Conservation (phyloP, 2,113 vertebrate species). For the Brachirus orientalis region DNA sequence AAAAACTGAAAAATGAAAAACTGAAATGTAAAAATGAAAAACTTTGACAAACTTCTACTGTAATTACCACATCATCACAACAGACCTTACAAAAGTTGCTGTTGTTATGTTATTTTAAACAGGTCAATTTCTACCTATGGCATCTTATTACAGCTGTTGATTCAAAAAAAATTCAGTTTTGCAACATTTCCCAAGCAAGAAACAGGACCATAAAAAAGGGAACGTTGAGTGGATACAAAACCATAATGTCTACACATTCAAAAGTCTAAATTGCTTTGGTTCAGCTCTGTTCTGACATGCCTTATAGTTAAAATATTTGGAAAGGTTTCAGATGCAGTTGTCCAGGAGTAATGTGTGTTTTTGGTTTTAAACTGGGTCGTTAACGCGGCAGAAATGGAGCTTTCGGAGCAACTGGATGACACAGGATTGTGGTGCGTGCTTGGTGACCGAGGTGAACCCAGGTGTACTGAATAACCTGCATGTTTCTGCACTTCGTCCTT, state of each 20-base stretch:
- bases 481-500: slow-evolving; percentile 70
- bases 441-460: slow-evolving; percentile 39
- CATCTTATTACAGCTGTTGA: slow-evolving; percentile 15
- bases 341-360: background rate
- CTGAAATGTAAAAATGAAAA: no score
- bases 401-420: no score
- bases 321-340: slow-evolving; percentile 19
- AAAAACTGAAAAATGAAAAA: no score
- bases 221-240: slow-evolving; percentile 56
- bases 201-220: slow-evolving; percentile 31
- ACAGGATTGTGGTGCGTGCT: background rate
- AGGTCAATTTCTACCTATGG: background rate
- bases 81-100: background rate
- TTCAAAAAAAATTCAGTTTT: slow-evolving; percentile 34
- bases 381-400: background rate
- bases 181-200: slow-evolving; percentile 46
- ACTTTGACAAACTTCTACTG: background rate
- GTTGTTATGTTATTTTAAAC: no score
- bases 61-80: slow-evolving; percentile 3
- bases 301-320: slow-evolving; percentile 38
- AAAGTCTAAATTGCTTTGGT: slow-evolving; percentile 53
- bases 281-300: slow-evolving; percentile 50
- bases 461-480: slow-evolving; percentile 45
- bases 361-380: background rate
- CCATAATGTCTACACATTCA: slow-evolving; percentile 58